phyloP scores from a whole-genome alignment of 2,888 invertebrate genomes.

The Apotomis turbidana region DNA sequence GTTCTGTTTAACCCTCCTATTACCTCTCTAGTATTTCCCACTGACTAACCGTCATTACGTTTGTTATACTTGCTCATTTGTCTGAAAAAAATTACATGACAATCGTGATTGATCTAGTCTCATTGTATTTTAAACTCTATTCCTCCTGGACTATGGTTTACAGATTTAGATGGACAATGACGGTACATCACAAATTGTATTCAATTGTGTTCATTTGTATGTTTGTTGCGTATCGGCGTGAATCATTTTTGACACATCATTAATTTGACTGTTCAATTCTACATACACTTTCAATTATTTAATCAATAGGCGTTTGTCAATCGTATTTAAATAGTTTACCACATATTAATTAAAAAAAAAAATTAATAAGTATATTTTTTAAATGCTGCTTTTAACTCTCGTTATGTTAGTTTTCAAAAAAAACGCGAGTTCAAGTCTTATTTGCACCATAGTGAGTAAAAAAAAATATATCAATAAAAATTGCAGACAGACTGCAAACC shows the following conservation, averaged over 20 bases:
- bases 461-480: no score
- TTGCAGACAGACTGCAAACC: no score
- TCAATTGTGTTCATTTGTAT: conserved; percentile 41
- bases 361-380: not conserved
- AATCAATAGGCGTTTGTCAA: not conserved
- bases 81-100: conserved; percentile 43
- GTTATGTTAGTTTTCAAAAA: no score
- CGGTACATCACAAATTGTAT: conserved; percentile 19
- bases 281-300: not conserved
- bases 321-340: not conserved
- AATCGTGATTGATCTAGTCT: conserved; percentile 13
- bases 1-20: not conserved
- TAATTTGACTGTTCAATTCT: conserved; percentile 17
- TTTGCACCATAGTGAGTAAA: no score
- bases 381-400: no score
- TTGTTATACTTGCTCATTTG: conserved; percentile 40
- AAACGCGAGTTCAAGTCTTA: no score
- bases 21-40: conserved; percentile 22
- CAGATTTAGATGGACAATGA: not conserved
- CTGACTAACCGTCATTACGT: conserved; percentile 34
- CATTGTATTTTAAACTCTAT: conserved; percentile 17
- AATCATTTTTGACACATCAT: conserved; percentile 40
- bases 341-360: not conserved
- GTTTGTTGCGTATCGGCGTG: conserved; percentile 33
- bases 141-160: not conserved